Conservation (phyloP, 2,113 vertebrate species). For the Varanus salvator region DNA sequence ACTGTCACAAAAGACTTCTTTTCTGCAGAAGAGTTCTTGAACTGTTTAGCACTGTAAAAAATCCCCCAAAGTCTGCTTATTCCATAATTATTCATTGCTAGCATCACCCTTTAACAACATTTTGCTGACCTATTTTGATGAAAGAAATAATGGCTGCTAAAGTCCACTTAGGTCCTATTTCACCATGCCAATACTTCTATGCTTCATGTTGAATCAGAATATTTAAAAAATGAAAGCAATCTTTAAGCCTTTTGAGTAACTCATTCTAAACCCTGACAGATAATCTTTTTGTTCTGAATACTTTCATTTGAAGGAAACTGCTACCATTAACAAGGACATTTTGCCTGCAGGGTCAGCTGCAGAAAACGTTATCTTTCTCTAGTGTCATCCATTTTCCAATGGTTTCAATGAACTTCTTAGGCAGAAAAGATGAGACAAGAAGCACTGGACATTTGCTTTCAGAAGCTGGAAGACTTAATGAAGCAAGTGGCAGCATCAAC, state of each 20-base stretch:
- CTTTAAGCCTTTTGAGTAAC: not conserved
- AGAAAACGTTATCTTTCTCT: not conserved
- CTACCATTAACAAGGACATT: not conserved
- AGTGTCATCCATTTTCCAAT: constrained; percentile 16
- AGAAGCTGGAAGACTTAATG: constrained; percentile 14
- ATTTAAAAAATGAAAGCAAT: not conserved
- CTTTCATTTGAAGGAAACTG: not conserved
- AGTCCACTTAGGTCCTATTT: not conserved
- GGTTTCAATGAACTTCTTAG: not conserved
- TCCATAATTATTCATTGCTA: not conserved
- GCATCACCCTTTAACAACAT: not conserved
- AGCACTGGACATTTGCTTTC: not conserved
- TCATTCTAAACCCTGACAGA: not conserved
- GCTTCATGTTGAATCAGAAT: not conserved
- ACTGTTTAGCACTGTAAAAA: not conserved
- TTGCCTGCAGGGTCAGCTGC: not conserved
- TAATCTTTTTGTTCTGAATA: not conserved
- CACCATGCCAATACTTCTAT: not conserved
- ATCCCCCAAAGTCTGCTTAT: not conserved
- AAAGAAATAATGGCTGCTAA: not conserved
- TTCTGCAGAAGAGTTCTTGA: not conserved
- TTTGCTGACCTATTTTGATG: not conserved
- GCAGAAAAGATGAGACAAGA: constrained; percentile 4
- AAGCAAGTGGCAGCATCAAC: not conserved
- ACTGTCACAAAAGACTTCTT: not conserved